Evolutionary conservation across 1,140 invertebrate genomes (phyloP).

Genomic region (Euborellia annulipes): DNA sequence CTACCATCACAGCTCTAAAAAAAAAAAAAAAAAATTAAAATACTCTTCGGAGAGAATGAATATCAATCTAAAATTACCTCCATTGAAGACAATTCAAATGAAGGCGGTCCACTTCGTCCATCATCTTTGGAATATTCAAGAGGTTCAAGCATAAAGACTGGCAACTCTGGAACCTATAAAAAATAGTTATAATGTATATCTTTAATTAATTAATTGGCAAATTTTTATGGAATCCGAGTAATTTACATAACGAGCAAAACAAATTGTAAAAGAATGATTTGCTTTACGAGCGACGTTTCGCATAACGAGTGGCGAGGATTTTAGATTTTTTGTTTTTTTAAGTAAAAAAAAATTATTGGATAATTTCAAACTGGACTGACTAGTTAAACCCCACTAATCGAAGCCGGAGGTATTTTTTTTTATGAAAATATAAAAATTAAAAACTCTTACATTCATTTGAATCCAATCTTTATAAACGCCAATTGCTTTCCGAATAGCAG

Average conservation of each 20-base stretch:
- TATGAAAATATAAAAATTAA: neutral
- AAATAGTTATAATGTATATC: neutral
- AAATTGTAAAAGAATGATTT: too few species aligned
- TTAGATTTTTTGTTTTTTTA: too few species aligned
- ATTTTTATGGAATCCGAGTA: too few species aligned
- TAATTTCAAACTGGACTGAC: too few species aligned
- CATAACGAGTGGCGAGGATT: too few species aligned
- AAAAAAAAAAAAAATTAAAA: neutral
- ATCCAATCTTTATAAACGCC: conserved; percentile 95
- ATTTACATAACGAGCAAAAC: too few species aligned
- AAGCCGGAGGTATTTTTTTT: too few species aligned
- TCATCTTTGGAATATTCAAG: conserved; percentile 32
- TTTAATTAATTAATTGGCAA: too few species aligned
- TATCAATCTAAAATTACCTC: conserved; percentile 9
- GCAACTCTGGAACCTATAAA: conserved; percentile 45
- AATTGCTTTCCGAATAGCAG: conserved; percentile 76
- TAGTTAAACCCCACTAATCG: too few species aligned
- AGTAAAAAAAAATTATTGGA: conserved; percentile 6
- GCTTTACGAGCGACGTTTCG: too few species aligned
- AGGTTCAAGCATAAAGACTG: conserved; percentile 75
- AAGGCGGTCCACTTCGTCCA: conserved; percentile 18
- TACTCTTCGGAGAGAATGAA: neutral
- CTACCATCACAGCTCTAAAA: neutral
- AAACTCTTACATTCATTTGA: conserved; percentile 58
- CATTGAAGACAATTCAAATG: conserved; percentile 15